These are phyloP conservation scores for Otocyon megalotis DNA, from an alignment of 2,113 vertebrate species.

Conservation along the genomic window DNA sequence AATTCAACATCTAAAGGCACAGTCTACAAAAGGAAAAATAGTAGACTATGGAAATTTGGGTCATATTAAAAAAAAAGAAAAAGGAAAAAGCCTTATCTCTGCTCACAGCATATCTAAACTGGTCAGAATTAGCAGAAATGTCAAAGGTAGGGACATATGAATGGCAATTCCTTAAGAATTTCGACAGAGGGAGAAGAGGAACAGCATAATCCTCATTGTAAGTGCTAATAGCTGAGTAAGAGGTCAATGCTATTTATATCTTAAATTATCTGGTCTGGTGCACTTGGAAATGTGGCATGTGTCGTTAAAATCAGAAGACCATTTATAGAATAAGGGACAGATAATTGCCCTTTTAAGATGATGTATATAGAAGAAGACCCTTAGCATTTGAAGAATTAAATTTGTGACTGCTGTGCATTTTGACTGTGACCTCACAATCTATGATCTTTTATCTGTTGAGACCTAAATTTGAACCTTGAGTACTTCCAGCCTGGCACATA, in stretches of 20 bases:
- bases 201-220: neutral
- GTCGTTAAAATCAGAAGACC: neutral
- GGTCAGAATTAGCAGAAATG: neutral
- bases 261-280: neutral
- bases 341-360: neutral
- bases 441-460: neutral
- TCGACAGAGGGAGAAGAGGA: neutral
- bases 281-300: neutral
- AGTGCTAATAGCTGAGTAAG: neutral
- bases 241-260: neutral
- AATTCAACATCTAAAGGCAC: slow-evolving; percentile 56
- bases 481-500: neutral
- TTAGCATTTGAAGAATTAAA: neutral
- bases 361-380: neutral
- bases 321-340: neutral
- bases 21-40: neutral
- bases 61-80: neutral
- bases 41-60: slow-evolving; percentile 27
- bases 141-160: neutral
- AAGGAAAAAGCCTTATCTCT: neutral
- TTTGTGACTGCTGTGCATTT: neutral
- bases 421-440: neutral
- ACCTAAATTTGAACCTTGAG: neutral
- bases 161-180: neutral
- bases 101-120: neutral